Evolutionary conservation across 2,888 invertebrate species (phyloP), one percentile per base, ranked within the genome.

Genomic region (Neria commutata): DNA sequence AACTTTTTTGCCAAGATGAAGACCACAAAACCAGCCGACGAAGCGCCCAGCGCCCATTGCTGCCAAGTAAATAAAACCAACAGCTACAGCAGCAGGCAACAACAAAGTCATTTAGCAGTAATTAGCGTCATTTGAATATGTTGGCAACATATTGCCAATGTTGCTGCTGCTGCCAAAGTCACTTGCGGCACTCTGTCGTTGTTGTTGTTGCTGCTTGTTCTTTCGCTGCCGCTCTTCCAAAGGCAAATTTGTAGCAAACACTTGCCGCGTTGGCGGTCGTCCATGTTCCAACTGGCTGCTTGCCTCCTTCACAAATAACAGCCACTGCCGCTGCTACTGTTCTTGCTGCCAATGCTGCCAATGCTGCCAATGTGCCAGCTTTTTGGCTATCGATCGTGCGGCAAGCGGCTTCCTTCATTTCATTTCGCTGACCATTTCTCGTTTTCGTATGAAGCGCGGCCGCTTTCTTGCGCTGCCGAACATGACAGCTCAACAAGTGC

Each of bases 401-500:
- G n/a, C n/a, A n/a, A 14, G 37, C 37, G 6, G 37, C 16, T 6
- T 8, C 14, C 4, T 14, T 8, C 4, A 8, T n/a, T 37, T 14
- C 4, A 14, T 4, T 37, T 37, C 4, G 6, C 4, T n/a, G 4
- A 14, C n/a, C 6, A 37, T 14, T 37, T n/a, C n/a, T 37, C 16
- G n/a, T 37, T 37, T 8, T 37, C n/a, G 6, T 37, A 14, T 42
- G 19, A 17, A 5, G 19, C 21, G 4, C 37, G 42, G 19, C 14
- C 6, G 5, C 4, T 19, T 42, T 42, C 19, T 4, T 17, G 5
- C 6, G 21, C 42, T 19, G 37, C 10, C 37, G 37, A 42, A 42
- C 42, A 42, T 42, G 42, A 42, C 42, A 42, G 42, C 14, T 42
- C 19, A 42, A 42, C 42, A 42, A 42, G 42, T 42, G 42, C 42